phyloP scores from a whole-genome alignment of 2,888 invertebrate genomes.

The Ethmia dodecea region DNA sequence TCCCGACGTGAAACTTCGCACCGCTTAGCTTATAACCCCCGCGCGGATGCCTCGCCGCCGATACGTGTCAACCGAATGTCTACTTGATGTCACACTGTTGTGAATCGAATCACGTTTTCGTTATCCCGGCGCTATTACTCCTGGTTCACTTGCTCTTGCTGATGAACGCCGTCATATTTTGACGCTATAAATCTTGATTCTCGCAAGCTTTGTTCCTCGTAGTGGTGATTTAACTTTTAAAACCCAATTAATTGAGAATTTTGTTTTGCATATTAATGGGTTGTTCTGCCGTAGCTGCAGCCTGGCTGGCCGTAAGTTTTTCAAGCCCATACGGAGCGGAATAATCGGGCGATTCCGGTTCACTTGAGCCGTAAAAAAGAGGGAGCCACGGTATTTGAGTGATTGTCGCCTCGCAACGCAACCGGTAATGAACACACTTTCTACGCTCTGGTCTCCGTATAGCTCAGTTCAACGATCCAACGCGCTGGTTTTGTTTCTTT shows the following conservation, averaged over 20 bases:
- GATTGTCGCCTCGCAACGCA: slow-evolving; percentile 28
- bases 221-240: slow-evolving; percentile 45
- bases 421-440: slow-evolving; percentile 32
- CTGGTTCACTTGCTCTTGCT: slow-evolving; percentile 21
- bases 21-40: slow-evolving; percentile 54
- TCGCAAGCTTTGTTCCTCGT: slow-evolving; percentile 33
- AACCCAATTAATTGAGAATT: slow-evolving; percentile 52
- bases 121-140: slow-evolving; percentile 20
- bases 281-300: slow-evolving; percentile 32
- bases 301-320: slow-evolving; percentile 36
- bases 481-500: too few species aligned
- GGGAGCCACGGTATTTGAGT: slow-evolving; percentile 22
- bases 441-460: slow-evolving; percentile 25
- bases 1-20: slow-evolving; percentile 53
- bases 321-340: slow-evolving; percentile 38
- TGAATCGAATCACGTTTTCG: slow-evolving; percentile 20
- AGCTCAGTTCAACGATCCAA: slow-evolving; percentile 17
- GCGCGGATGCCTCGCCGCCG: slow-evolving; percentile 11
- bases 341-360: slow-evolving; percentile 45
- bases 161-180: slow-evolving; percentile 31
- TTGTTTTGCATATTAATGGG: slow-evolving; percentile 59
- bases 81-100: slow-evolving; percentile 28
- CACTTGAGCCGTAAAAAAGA: slow-evolving; percentile 32
- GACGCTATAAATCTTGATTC: slow-evolving; percentile 37
- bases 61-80: slow-evolving; percentile 28